Conservation (phyloP, 2,888 invertebrate species). For the Tetranychus truncatus region DNA sequence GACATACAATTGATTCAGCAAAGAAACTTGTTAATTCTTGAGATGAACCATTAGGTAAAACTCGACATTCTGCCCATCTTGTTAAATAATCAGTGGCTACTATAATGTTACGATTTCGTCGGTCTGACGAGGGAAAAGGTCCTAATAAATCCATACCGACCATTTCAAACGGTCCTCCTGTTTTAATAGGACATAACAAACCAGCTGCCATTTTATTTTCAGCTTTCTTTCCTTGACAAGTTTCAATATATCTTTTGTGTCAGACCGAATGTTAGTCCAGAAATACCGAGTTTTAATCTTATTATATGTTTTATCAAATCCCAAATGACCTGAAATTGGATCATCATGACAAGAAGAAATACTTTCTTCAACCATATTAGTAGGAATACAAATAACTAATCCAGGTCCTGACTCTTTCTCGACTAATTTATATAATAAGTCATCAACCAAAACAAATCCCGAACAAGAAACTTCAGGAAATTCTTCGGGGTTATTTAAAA, state of each 20-base stretch:
- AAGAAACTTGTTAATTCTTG: conserved; percentile 21
- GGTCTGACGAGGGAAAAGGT: too few relatives aligned
- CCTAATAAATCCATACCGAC: conserved; percentile 21
- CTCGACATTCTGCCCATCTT: conserved; percentile 22
- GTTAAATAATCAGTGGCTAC: conserved; percentile 24
- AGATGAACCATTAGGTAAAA: conserved; percentile 21
- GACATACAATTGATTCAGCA: conserved; percentile 23
- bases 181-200: neutral
- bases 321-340: neutral
- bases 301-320: neutral
- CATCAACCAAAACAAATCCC: neutral
- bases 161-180: conserved; percentile 11
- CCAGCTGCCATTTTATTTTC: neutral
- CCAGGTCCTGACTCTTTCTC: neutral
- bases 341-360: neutral
- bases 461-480: neutral
- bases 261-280: neutral
- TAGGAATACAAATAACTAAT: neutral
- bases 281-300: neutral
- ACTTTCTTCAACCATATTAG: neutral
- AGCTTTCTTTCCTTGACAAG: neutral
- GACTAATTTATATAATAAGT: neutral
- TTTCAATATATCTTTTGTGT: neutral
- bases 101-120: too few relatives aligned
- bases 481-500: neutral